Evolutionary conservation across 1,140 invertebrate genomes (phyloP).

Genomic region (Pemphigus obesinymphae): DNA sequence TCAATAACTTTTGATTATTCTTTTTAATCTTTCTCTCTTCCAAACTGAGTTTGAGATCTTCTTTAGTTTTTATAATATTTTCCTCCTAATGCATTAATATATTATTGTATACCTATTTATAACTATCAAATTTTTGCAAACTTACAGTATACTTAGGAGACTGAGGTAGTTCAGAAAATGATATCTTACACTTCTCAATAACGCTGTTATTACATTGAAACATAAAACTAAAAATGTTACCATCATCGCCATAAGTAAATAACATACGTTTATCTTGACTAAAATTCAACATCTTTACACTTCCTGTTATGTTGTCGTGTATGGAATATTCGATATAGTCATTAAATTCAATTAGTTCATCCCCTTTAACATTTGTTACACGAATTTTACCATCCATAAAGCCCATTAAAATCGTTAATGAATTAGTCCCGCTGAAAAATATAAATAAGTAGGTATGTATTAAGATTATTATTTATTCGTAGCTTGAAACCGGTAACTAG

Average conservation of each 20-base stretch:
- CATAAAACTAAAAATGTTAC: conserved; percentile 73
- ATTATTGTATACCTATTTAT: too few relatives aligned
- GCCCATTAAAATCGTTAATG: conserved; percentile 56
- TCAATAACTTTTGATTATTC: conserved; percentile 57
- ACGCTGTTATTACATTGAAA: conserved; percentile 51
- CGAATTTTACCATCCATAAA: conserved; percentile 65
- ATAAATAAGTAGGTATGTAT: too few relatives aligned
- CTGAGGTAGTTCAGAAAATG: not conserved
- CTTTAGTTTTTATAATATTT: not conserved
- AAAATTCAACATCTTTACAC: conserved; percentile 62
- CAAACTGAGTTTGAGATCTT: conserved; percentile 53
- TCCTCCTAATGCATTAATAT: not conserved
- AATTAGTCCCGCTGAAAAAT: not conserved
- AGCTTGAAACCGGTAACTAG: too few relatives aligned
- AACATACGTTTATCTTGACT: conserved; percentile 62
- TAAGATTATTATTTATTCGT: too few relatives aligned
- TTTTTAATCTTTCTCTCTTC: conserved; percentile 63
- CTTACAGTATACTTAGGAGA: not conserved
- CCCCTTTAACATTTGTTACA: conserved; percentile 54
- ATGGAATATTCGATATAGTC: conserved; percentile 69
- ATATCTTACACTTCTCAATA: not conserved
- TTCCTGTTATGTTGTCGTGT: conserved; percentile 73
- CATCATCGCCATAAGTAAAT: conserved; percentile 66
- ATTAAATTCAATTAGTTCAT: conserved; percentile 55
- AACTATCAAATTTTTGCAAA: too few relatives aligned